Evolutionary conservation across 2,888 invertebrate species (phyloP).

Genomic region (Scrobipalpa atriplicella): DNA sequence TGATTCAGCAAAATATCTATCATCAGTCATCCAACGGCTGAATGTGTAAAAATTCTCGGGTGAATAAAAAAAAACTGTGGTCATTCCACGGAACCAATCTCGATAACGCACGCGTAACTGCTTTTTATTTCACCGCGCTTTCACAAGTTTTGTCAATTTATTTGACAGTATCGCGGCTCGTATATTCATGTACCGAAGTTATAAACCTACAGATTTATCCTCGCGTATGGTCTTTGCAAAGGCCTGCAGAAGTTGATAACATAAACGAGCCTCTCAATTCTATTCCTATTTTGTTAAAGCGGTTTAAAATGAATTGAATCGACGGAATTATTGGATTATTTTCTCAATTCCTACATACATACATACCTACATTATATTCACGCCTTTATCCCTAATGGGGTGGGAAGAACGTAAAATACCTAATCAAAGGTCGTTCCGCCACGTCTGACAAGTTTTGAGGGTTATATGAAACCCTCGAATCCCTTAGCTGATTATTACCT

Average conservation of each 20-base stretch:
- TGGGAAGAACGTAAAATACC: too few species aligned
- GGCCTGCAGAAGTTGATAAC: slow-evolving; percentile 2
- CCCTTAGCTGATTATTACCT: too few species aligned
- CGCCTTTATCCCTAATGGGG: too few species aligned
- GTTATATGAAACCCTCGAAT: too few species aligned
- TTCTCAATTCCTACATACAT: too few species aligned
- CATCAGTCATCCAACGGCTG: slow-evolving; percentile 21
- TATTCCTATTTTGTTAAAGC: neutral
- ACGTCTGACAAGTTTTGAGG: too few species aligned
- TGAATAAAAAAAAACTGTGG: slow-evolving; percentile 19
- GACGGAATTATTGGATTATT: too few species aligned
- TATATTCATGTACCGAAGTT: slow-evolving; percentile 2
- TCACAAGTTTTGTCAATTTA: slow-evolving; percentile 24
- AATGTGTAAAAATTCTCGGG: neutral
- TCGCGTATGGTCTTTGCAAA: neutral
- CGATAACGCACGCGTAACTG: slow-evolving; percentile 25
- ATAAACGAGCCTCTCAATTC: neutral
- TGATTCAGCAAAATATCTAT: neutral
- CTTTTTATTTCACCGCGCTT: slow-evolving; percentile 29
- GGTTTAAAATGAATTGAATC: too few species aligned
- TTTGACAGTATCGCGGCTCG: slow-evolving; percentile 10
- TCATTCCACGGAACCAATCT: slow-evolving; percentile 29
- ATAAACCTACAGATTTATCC: neutral
- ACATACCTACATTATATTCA: too few species aligned
- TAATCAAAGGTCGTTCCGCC: too few species aligned